Conservation (phyloP, 1,140 invertebrate species). For the Drosophila paulistorum region DNA sequence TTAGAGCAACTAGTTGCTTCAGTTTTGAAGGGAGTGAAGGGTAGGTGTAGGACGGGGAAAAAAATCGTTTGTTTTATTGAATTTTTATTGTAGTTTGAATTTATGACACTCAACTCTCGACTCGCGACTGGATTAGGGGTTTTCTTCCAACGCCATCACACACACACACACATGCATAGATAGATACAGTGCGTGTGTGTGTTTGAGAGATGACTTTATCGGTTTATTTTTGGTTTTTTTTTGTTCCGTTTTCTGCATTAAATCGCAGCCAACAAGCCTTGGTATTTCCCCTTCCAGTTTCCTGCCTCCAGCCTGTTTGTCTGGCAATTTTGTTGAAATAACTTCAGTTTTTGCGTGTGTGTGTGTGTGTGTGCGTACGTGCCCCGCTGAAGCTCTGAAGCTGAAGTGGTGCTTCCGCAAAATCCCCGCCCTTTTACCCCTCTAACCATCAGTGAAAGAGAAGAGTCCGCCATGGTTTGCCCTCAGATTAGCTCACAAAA, state of each 20-base stretch:
- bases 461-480: constrained; percentile 44
- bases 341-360: constrained; percentile 70
- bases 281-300: constrained; percentile 39
- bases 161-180: neutral
- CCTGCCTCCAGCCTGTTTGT: constrained; percentile 52
- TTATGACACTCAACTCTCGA: constrained; percentile 71
- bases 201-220: constrained; percentile 65
- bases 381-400: constrained; percentile 54
- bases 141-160: constrained; percentile 34
- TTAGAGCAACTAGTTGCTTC: constrained; percentile 71
- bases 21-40: constrained; percentile 32
- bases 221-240: constrained; percentile 56
- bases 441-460: neutral
- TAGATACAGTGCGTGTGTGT: neutral
- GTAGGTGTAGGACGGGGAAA: constrained; percentile 42
- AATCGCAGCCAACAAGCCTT: constrained; percentile 72
- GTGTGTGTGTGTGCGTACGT: constrained; percentile 77
- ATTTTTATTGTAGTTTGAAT: constrained; percentile 82
- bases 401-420: constrained; percentile 42
- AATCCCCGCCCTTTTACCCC: neutral
- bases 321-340: constrained; percentile 80
- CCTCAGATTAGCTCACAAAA: constrained; percentile 75
- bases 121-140: constrained; percentile 73
- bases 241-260: constrained; percentile 67
- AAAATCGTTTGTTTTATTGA: constrained; percentile 81